Evolutionary conservation across 2,113 vertebrate genomes (phyloP).

Genomic region (Alethe diademata): DNA sequence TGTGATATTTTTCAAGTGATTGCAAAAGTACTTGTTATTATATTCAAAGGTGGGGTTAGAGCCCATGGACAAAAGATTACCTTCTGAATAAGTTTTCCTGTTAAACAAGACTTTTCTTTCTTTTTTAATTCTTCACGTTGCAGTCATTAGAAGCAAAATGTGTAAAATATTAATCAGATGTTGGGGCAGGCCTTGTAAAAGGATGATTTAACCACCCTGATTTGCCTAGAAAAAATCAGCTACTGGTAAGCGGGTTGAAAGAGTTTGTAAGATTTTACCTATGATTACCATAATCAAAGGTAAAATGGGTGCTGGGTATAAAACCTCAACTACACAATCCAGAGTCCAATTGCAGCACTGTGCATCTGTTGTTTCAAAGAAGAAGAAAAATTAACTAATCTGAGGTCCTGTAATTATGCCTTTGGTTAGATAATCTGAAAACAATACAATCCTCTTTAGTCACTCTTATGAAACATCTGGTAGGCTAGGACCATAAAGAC

Average conservation of each 20-base stretch:
- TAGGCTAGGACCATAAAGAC: neutral
- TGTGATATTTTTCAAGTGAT: neutral
- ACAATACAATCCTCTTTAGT: conserved; percentile 1
- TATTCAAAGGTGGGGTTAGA: neutral
- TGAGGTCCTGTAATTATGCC: neutral
- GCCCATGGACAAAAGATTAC: neutral
- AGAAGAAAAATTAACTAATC: conserved; percentile 12
- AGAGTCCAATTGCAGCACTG: neutral
- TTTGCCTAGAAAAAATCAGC: neutral
- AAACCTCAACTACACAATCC: neutral
- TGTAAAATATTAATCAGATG: neutral
- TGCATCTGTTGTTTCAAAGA: neutral
- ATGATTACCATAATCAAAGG: neutral
- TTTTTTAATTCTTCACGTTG: neutral
- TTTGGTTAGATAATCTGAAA: conserved; percentile 20
- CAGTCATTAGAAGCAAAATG: neutral
- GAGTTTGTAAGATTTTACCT: neutral
- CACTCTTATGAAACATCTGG: neutral
- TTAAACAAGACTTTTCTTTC: neutral
- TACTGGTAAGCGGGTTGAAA: neutral
- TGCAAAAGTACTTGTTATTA: neutral
- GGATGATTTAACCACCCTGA: neutral
- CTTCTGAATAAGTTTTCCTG: neutral
- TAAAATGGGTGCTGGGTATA: neutral
- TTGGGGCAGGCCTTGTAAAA: neutral